phyloP scores from a whole-genome alignment of 2,113 vertebrate genomes.

The Megatriorchis doriae region DNA sequence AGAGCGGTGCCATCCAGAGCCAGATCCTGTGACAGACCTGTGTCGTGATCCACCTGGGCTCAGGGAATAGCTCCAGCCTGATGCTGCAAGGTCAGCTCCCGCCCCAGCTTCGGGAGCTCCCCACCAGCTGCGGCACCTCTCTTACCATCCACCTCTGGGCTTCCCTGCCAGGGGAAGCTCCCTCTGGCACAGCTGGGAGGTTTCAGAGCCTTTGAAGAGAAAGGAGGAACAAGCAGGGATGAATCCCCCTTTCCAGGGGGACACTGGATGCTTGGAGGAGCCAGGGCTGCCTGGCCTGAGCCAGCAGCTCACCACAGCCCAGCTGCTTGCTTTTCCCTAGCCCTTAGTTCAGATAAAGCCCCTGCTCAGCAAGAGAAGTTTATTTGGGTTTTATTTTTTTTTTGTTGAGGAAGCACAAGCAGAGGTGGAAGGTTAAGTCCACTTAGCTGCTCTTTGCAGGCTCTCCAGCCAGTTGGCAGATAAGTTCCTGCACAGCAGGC shows the following conservation, averaged over 20 bases:
- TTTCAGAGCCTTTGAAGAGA: background rate
- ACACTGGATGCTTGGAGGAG: background rate
- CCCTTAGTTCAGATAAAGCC: background rate
- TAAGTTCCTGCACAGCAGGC: background rate
- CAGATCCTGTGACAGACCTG: background rate
- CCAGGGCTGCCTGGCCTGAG: background rate
- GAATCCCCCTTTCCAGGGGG: background rate
- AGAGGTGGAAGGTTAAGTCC: slow-evolving; percentile 14
- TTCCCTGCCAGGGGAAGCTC: background rate
- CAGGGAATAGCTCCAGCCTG: background rate
- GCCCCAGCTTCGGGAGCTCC: background rate
- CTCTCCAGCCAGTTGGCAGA: background rate
- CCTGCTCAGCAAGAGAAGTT: background rate
- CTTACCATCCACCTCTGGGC: background rate
- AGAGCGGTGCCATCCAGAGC: background rate
- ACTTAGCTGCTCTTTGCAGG: background rate
- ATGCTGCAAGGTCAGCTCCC: background rate
- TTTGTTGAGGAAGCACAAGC: background rate
- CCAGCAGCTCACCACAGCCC: background rate
- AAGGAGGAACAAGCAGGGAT: background rate
- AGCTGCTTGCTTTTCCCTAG: background rate
- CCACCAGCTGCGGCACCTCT: rapidly evolving
- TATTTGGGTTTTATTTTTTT: background rate
- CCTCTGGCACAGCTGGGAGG: background rate
- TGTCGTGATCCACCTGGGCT: background rate